Conservation (phyloP, 2,113 vertebrate genomes). For the Talpa occidentalis region DNA sequence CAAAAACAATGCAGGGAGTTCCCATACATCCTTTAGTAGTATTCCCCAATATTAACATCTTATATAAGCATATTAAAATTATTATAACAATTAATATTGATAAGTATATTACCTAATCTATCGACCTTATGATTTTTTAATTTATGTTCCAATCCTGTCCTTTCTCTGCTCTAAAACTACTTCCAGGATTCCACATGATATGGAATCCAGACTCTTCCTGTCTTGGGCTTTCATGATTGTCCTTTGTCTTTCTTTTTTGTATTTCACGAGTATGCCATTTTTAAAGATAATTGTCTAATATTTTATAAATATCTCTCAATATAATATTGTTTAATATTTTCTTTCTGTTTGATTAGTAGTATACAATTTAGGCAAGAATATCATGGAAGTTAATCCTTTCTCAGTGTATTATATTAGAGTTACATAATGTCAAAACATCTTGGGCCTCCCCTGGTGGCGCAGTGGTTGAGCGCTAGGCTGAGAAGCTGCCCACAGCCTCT, state of each 20-base stretch:
- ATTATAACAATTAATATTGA: not conserved
- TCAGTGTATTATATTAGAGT: not conserved
- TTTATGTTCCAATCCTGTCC: not conserved
- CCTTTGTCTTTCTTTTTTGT: not conserved
- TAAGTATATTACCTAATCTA: not conserved
- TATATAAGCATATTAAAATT: not conserved
- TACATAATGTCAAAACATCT: not conserved
- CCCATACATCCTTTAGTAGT: not conserved
- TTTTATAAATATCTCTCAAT: not conserved
- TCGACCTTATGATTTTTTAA: not conserved
- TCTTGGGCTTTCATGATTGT: not conserved
- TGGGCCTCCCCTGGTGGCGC: no score
- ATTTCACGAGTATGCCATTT: not conserved
- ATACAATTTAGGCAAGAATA: not conserved
- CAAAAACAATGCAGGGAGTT: not conserved
- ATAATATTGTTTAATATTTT: not conserved
- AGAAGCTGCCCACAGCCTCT: no score
- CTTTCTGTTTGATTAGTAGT: not conserved
- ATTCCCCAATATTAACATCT: not conserved
- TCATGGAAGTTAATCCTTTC: not conserved
- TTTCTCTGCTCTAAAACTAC: not conserved
- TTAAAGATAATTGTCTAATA: not conserved
- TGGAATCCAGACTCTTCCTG: not conserved
- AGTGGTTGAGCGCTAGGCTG: no score
- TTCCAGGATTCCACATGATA: not conserved